These are phyloP conservation scores for Lichenostomus cassidix DNA, from an alignment of 2,113 vertebrate genomes.

Conservation along the genomic window DNA sequence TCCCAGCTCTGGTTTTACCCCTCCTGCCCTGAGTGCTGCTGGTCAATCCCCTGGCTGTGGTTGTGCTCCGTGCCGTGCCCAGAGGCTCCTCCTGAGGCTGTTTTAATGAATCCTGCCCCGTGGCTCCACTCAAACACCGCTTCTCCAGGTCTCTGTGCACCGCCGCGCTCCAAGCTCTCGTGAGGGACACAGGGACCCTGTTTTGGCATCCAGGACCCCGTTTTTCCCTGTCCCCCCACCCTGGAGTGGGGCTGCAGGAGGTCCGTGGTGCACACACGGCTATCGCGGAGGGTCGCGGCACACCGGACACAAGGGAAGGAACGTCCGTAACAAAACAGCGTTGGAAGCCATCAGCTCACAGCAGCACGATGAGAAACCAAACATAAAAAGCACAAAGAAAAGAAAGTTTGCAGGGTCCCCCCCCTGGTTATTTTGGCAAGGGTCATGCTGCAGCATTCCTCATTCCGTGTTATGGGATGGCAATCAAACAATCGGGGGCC, in stretches of 20 bases:
- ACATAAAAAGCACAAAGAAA: slow-evolving; percentile 65
- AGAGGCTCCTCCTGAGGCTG: slow-evolving; percentile 41
- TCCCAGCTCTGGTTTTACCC: neutral
- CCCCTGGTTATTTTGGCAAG: slow-evolving; percentile 52
- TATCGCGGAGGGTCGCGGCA: neutral
- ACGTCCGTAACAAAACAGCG: slow-evolving; percentile 48
- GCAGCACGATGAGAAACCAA: slow-evolving; percentile 41
- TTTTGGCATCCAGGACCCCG: rapidly evolving
- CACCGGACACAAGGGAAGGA: slow-evolving; percentile 47
- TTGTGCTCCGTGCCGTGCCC: neutral
- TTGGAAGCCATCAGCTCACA: slow-evolving; percentile 69
- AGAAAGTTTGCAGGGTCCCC: slow-evolving; percentile 22
- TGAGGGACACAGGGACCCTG: neutral
- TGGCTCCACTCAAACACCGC: neutral
- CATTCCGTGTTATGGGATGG: slow-evolving; percentile 70
- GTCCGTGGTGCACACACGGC: neutral
- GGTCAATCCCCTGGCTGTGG: neutral
- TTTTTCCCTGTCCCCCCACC: neutral
- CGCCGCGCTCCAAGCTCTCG: neutral
- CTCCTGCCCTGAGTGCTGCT: neutral
- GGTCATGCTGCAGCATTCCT: slow-evolving; percentile 70
- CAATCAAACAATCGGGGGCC: slow-evolving; percentile 22
- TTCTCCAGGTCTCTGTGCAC: neutral
- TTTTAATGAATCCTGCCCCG: slow-evolving; percentile 65
- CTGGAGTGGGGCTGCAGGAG: neutral